Evolutionary conservation across 2,797 vertebrate species (phyloP), one percentile per base, ranked within the genome.

Genomic region (Champsocephalus gunnari): DNA sequence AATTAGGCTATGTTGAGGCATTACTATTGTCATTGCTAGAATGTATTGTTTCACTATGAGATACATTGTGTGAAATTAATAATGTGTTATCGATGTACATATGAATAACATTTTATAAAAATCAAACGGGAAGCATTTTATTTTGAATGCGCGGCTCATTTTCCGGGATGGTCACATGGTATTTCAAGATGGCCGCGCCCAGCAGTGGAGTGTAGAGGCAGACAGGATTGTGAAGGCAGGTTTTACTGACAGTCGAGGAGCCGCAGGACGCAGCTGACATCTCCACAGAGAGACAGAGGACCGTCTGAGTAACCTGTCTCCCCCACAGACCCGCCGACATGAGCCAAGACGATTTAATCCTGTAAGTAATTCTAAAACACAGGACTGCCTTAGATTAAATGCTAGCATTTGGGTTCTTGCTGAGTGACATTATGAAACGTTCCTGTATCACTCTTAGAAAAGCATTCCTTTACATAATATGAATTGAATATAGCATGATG

Each of bases 301-400:
- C 51, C 55, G 19, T 54, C 45, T 24, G 16, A 71, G 38, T 65
- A 16, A 21, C 12, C 32, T 7, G 28, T 9, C 13, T 0, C 48
- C 47, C 65, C 28, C n/a, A 49, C 49, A 71, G n/a, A 38, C 6
- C 64, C 2, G 69, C 56, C 6, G 81, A 66, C 76, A 95, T 95
- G 95, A 93, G 91, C 71, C 93, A 94, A 47, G 86, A 88, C 87
- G 80, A 65, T 24, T 38, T 94, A 3, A 92, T 92, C 68, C 87
- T 94, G 95, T 95, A 41, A 92, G 95, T 93, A 53, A 45, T 14
- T 21, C 21, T 21, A 43, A 55, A 9, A 0, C 1, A 28, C 4
- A 13, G 3, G 1, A 0, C 19, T 9, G 24, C 3, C 7, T 3
- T 2, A 1, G 2, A 2, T 1, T 61, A 48, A 48, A 9, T 16